Conservation (phyloP, 2,113 vertebrate species). For the Pandion haliaetus region DNA sequence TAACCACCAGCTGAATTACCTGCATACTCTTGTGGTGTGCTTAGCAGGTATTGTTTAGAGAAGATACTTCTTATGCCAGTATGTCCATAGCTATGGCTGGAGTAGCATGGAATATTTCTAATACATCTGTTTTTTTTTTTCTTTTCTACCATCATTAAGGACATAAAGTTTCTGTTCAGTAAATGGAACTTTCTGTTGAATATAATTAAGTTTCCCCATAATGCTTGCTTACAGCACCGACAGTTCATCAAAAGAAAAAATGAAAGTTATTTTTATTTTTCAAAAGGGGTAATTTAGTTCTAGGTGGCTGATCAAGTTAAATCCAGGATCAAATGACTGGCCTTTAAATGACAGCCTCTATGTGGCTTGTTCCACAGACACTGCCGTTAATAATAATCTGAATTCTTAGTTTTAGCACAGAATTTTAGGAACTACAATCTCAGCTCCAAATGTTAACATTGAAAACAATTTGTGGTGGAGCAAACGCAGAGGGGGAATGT, state of each 20-base stretch:
- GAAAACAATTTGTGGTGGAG: not conserved
- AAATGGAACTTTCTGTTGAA: not conserved
- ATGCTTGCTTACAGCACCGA: not conserved
- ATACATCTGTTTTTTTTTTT: not conserved
- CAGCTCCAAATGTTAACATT: not conserved
- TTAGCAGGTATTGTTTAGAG: not conserved
- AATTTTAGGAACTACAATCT: not conserved
- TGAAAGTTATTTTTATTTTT: not conserved
- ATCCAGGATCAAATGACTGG: not conserved
- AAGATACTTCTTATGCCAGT: not conserved
- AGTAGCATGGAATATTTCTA: not conserved
- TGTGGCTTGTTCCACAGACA: not conserved
- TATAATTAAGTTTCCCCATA: not conserved
- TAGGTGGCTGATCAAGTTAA: not conserved
- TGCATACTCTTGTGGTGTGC: rapidly evolving
- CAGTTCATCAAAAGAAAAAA: not conserved
- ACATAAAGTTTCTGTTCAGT: not conserved
- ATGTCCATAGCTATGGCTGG: not conserved
- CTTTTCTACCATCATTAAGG: not conserved
- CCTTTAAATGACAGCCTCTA: not conserved
- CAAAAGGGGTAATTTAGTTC: not conserved
- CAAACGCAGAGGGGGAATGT: not conserved
- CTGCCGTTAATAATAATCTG: not conserved
- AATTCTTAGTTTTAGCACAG: not conserved
- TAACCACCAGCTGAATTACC: not conserved